phyloP scores from a whole-genome alignment of 2,113 vertebrate species.

The Pterocles gutturalis region DNA sequence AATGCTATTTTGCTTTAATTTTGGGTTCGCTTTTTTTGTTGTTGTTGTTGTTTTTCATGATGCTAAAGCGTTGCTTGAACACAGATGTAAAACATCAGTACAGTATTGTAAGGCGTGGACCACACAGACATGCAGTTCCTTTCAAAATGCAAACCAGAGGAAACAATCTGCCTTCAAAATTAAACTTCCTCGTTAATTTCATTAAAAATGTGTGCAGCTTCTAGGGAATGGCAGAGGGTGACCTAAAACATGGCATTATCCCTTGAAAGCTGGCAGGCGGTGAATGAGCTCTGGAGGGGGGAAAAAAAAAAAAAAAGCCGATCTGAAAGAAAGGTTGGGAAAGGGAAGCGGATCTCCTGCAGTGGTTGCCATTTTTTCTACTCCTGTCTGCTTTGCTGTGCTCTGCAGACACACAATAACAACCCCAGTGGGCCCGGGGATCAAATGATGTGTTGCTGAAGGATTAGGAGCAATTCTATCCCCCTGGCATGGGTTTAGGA shows the following conservation, averaged over 20 bases:
- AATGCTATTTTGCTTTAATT: conserved; percentile 36
- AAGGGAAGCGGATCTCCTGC: conserved; percentile 33
- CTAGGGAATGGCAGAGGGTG: background rate
- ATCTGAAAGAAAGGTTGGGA: background rate
- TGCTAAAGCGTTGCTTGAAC: conserved; percentile 3
- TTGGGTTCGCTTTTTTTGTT: background rate
- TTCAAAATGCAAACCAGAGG: conserved; percentile 30
- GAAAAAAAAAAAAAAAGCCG: background rate
- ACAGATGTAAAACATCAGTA: conserved; percentile 13
- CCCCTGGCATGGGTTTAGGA: conserved; percentile 85
- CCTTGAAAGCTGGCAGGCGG: background rate
- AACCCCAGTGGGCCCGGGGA: conserved; percentile 76
- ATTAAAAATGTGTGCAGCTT: background rate
- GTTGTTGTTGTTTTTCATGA: conserved; percentile 26
- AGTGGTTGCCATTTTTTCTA: conserved; percentile 52
- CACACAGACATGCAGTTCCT: conserved; percentile 46
- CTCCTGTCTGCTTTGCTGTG: conserved; percentile 48
- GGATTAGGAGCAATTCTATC: conserved; percentile 92
- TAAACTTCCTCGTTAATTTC: conserved; percentile 10
- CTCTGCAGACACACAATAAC: conserved; percentile 73
- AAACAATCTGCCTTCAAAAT: conserved; percentile 19
- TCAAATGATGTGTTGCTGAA: conserved; percentile 84
- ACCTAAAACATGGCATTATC: background rate
- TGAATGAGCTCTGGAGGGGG: background rate
- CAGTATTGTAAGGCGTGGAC: conserved; percentile 18